A percentile compares a stretch with the other conserved stretches of the same genome.
phyloP scores from a whole-genome alignment of 2,113 vertebrate species.

The Gavialis gangeticus region DNA sequence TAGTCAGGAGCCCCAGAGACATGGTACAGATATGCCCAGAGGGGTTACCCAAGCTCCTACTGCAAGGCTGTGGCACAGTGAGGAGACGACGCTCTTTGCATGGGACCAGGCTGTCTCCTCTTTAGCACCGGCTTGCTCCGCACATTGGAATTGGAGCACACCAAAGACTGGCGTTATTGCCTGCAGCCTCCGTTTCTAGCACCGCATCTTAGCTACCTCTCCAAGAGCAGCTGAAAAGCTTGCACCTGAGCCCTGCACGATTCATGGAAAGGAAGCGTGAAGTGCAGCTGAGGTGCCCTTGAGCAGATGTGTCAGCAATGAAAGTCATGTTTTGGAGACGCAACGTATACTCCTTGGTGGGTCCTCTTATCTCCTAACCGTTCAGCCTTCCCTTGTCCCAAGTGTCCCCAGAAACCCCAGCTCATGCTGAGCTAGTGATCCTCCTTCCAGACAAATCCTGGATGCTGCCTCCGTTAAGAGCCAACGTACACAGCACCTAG shows the following conservation, averaged over 20 bases:
- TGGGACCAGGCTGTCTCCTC: background rate
- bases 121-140: background rate
- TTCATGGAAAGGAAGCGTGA: background rate
- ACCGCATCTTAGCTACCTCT: rapidly evolving
- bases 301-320: rapidly evolving
- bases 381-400: background rate
- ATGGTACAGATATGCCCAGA: background rate
- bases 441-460: background rate
- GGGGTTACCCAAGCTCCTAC: background rate
- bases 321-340: rapidly evolving
- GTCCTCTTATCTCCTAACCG: background rate
- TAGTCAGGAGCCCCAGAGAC: background rate
- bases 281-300: background rate
- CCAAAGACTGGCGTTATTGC: background rate
- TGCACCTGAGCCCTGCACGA: background rate
- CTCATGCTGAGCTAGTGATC: background rate
- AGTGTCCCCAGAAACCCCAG: background rate
- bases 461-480: background rate
- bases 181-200: background rate
- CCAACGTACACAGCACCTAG: background rate
- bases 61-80: background rate
- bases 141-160: background rate
- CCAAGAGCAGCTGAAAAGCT: background rate
- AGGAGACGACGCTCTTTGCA: background rate
- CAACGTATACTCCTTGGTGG: rapidly evolving